Conservation (phyloP, 2,113 vertebrate genomes). For the Forbesichthys papilliferus region DNA sequence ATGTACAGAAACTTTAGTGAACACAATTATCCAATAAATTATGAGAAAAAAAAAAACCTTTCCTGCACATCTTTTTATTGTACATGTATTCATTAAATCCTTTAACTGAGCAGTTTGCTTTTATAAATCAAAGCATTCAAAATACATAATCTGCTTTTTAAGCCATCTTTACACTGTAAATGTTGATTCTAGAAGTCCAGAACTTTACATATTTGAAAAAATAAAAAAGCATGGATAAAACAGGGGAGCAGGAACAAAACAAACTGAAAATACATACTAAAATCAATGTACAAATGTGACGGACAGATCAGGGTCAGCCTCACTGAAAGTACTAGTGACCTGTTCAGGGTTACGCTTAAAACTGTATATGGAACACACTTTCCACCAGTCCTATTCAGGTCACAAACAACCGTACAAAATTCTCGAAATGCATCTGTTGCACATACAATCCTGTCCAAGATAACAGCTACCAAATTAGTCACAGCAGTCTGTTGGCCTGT, state of each 20-base stretch:
- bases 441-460: background rate
- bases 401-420: conserved; percentile 15
- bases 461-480: no score
- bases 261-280: conserved; percentile 20
- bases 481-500: no score
- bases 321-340: background rate
- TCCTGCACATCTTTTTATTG: conserved; percentile 71
- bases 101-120: conserved; percentile 70
- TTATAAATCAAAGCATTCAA: conserved; percentile 82
- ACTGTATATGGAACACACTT: no score
- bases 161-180: conserved; percentile 82
- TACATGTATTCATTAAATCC: conserved; percentile 54
- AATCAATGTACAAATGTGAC: background rate
- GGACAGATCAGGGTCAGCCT: conserved; percentile 24
- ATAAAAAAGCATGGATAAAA: conserved; percentile 34
- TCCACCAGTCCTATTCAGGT: background rate
- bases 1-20: conserved; percentile 80
- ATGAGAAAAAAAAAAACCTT: conserved; percentile 69
- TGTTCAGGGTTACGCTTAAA: background rate
- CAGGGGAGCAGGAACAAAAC: background rate
- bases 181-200: conserved; percentile 68
- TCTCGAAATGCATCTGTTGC: conserved; percentile 15
- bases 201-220: conserved; percentile 69
- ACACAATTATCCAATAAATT: conserved; percentile 65
- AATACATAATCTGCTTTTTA: conserved; percentile 71